Evolutionary conservation across 2,888 invertebrate species (phyloP), one percentile per base, ranked within the genome.

Genomic region (Artemia sinica): DNA sequence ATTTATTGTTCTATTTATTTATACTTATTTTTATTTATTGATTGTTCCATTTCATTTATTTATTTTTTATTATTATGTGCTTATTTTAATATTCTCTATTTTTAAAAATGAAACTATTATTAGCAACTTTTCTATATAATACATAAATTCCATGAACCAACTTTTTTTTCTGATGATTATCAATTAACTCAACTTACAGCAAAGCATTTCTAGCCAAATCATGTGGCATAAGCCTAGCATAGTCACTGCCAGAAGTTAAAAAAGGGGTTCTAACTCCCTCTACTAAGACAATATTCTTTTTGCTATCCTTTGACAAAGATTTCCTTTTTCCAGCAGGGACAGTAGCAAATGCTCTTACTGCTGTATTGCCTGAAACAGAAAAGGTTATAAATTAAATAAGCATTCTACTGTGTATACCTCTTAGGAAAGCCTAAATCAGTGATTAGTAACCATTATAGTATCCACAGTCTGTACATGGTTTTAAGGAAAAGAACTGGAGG

Each of bases 231-330:
- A 98, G 81, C 77, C 89, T 90, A 71, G 89, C 84, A 78, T 95
- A 99, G 74, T 87, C 85, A 0, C 96, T 96, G 71, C 95, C 94
- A 18, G 96, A 93, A 72, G 87, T 79, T 66, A 95, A 82, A 80
- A 98, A 98, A 1, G 98, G 98, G 3, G 95, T 97, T 66, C 98
- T 84, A 49, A 95, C 91, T 69, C 93, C 96, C 79, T 97, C 96
- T n/a, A 97, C 89, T 70, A 94, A 83, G 28, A 97, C 95, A 74
- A 96, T 86, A 83, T 95, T 90, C 77, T 88, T 86, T 70, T 52
- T 63, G n/a, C 86, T 86, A 0, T 83, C 84, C 74, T 81, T 82
- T 74, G 85, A 84, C 5, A 81, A 65, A 9, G 72, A 63, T 8
- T 68, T 67, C 65, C 72, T 72, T 14, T 67, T 70, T 65, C 72